Evolutionary conservation across 2,113 vertebrate species (phyloP).

Genomic region (Microtus ochrogaster): DNA sequence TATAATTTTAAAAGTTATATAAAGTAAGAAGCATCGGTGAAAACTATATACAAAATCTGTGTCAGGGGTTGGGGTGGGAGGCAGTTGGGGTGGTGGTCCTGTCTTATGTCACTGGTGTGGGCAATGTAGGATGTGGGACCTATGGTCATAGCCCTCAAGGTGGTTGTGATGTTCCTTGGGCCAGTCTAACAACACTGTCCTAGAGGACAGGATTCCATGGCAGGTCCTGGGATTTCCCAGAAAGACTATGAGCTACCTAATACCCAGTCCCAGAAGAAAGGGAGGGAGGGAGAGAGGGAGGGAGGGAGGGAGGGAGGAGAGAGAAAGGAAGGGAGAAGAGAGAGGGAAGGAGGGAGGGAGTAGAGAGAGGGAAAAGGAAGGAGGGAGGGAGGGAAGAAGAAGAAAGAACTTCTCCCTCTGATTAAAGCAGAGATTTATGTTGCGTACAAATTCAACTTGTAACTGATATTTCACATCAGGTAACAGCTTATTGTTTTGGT

Average conservation of each 20-base stretch:
- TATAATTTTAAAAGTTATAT: background rate
- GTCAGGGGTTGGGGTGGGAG: background rate
- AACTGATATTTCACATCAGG: background rate
- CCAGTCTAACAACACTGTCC: background rate
- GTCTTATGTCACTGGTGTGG: background rate
- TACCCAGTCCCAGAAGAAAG: background rate
- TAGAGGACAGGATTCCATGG: background rate
- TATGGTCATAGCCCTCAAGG: accelerated
- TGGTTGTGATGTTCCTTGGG: background rate
- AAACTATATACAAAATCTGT: background rate
- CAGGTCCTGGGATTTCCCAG: background rate
- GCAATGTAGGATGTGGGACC: background rate
- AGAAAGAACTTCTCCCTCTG: background rate
- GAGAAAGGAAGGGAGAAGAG: too few species aligned
- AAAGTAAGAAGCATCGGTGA: background rate
- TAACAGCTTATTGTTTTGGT: slow-evolving; percentile 59
- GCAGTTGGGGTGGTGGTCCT: background rate
- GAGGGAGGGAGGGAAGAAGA: too few species aligned
- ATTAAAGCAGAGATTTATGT: slow-evolving; percentile 43
- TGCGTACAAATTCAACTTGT: background rate
- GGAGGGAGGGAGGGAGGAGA: too few species aligned
- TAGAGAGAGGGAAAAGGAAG: too few species aligned
- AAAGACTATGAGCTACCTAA: background rate
- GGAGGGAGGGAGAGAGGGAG: too few species aligned
- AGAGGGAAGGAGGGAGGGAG: accelerated